phyloP scores from a whole-genome alignment of 1,140 invertebrate genomes.

The Piezodorus guildinii region DNA sequence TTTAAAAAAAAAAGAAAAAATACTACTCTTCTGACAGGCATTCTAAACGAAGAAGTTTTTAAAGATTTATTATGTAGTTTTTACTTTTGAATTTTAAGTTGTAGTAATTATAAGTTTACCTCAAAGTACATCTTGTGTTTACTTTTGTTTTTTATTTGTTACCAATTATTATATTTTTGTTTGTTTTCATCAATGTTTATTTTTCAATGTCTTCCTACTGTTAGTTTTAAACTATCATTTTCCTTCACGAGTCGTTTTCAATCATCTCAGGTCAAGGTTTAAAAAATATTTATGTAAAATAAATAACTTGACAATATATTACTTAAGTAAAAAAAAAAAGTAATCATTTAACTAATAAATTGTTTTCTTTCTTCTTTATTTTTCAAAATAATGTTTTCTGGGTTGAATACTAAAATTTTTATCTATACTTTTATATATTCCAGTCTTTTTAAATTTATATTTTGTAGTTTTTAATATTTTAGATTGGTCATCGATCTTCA shows the following conservation, averaged over 20 bases:
- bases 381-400: neutral
- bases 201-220: neutral
- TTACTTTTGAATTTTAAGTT: too few relatives aligned
- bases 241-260: neutral
- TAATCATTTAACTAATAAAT: neutral
- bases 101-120: neutral
- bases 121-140: constrained; percentile 1
- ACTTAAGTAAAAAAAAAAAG: neutral
- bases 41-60: too few relatives aligned
- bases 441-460: constrained; percentile 6
- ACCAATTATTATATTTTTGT: constrained; percentile 1
- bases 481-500: neutral
- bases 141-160: constrained; percentile 7
- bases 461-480: neutral
- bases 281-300: neutral
- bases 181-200: neutral
- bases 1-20: too few relatives aligned
- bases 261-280: neutral
- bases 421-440: neutral
- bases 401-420: neutral
- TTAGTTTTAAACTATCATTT: neutral
- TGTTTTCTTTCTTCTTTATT: neutral
- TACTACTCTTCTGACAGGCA: too few relatives aligned
- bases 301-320: constrained; percentile 7
- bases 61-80: too few relatives aligned